phyloP scores from a whole-genome alignment of 2,888 invertebrate genomes.

The Amblyjoppa proteus region DNA sequence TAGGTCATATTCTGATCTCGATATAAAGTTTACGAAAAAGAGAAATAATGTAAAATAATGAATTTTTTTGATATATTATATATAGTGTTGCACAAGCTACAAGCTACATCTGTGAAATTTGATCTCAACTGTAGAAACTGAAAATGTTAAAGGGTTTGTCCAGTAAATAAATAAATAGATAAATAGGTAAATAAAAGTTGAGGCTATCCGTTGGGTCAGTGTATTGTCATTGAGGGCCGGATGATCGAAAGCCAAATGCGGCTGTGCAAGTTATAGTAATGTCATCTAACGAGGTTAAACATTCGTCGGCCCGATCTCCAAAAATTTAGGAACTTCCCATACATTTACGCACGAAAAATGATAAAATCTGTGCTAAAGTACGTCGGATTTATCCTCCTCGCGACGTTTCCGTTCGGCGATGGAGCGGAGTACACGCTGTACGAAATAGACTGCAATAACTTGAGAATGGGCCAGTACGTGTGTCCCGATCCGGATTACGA shows the following conservation, averaged over 20 bases:
- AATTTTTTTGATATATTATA: too few species aligned
- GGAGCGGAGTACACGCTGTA: slow-evolving; percentile 73
- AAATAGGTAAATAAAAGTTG: too few species aligned
- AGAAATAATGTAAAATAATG: too few species aligned
- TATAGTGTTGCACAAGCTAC: too few species aligned
- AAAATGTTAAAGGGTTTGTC: too few species aligned
- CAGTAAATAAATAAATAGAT: too few species aligned
- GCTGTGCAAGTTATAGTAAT: neutral
- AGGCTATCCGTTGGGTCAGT: neutral
- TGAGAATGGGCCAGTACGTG: slow-evolving; percentile 92
- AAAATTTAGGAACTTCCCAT: neutral
- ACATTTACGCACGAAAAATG: slow-evolving; percentile 16
- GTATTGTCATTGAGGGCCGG: neutral
- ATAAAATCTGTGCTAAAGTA: slow-evolving; percentile 30
- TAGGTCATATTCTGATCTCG: too few species aligned
- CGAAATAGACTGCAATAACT: slow-evolving; percentile 89
- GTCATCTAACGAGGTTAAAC: slow-evolving; percentile 6
- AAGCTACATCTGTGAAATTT: too few species aligned
- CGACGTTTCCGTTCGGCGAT: slow-evolving; percentile 71
- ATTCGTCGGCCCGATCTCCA: neutral
- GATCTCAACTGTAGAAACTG: too few species aligned
- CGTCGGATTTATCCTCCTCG: slow-evolving; percentile 70
- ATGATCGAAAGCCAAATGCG: neutral
- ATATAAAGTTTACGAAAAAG: too few species aligned
- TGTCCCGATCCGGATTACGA: slow-evolving; percentile 93